Base-by-base conservation (phyloP, 2,888 invertebrate genomes). In the Galerucella nymphaeae region DNA sequence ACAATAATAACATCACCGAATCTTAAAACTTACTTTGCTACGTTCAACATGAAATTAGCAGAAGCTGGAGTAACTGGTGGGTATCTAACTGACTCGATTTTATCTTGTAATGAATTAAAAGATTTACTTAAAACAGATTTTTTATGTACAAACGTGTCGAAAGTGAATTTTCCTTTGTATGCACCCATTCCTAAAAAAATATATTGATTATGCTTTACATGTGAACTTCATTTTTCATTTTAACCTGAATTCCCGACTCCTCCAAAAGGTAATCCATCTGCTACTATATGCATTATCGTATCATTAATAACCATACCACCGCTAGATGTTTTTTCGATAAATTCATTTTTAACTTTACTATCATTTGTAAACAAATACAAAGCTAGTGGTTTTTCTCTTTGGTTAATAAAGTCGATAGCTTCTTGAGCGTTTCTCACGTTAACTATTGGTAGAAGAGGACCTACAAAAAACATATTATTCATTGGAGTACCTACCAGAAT, bases 231-330 rank as follows among this genome's bases (percentile, higher is more conserved):
- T n/a, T n/a, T n/a, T n/a, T n/a, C n/a, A 13, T n/a, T 64, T 23
- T 45, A 45, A 77, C 81, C 81, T 84, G 98, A 97, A 82, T 89
- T 86, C 3, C 99, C 99, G 70, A 99, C 96, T 10, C 99, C 99
- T 65, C 99, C 99, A 86, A 99, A 99, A 0, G 99, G 99, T 74
- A 99, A 87, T 5, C 93, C 91, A 70, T 96, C 95, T 87, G 97
- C 97, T 89, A 90, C 89, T 84, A 90, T 89, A 82, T 98, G 96
- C 90, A 96, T 90, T 72, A 98, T 83, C 16, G 93, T 92, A 86
- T 98, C 98, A 88, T 98, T 98, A 83, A 95, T 89, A 83, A 92
- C 89, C 83, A 94, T 90, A 79, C 93, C 92, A 74, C 98, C 97
- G 85, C 94, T 93, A 78, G 91, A 91, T 18, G 96, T 96, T 84